Evolutionary conservation across 2,113 vertebrate genomes (phyloP), one percentile per base, ranked within the genome.

Genomic region (Pseudorasbora parva): DNA sequence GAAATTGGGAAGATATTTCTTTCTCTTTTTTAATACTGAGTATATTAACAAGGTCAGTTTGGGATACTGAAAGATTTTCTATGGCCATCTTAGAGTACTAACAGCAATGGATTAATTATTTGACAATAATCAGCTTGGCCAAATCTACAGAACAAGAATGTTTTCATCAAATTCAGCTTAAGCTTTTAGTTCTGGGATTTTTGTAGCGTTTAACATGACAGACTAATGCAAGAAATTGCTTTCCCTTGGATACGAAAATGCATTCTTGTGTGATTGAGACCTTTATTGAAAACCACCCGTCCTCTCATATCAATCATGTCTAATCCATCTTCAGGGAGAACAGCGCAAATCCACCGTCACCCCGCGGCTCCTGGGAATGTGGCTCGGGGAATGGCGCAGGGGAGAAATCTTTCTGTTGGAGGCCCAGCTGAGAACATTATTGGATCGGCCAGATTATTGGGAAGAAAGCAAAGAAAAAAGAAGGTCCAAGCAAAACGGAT

Each of bases 381-480:
- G 60, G 30, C 68, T 85, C 15, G 23, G 14, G 69, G 72, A 78
- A 76, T 66, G 71, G 30, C 41, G 51, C 47, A 60, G 41, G 82
- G 41, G 47, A 81, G 47, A 83, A 85, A 83, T 83, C 43, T 51
- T 27, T 81, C 62, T 78, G 69, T 81, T 82, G 43, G 49, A 78
- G 78, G 80, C 64, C 86, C 86, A 88, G 80, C 88, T 87, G 87
- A 84, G 88, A 89, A 86, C 82, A 85, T 89, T 86, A 91, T 89
- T 90, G 81, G 85, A 84, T 80, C 37, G 78, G 45, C 68, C 60
- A 87, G 90, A 88, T 84, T 81, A 86, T 59, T 74, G 41, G 82
- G 68, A 87, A 86, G 17, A 64, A 85, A 88, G 82, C 33, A 77
- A 85, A 83, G 33, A 56, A 73, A 84, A 85, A 83, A 68, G 41